Evolutionary conservation across 2,797 vertebrate genomes (phyloP), one percentile per base, ranked within the genome.

Genomic region (Selene dorsalis): DNA sequence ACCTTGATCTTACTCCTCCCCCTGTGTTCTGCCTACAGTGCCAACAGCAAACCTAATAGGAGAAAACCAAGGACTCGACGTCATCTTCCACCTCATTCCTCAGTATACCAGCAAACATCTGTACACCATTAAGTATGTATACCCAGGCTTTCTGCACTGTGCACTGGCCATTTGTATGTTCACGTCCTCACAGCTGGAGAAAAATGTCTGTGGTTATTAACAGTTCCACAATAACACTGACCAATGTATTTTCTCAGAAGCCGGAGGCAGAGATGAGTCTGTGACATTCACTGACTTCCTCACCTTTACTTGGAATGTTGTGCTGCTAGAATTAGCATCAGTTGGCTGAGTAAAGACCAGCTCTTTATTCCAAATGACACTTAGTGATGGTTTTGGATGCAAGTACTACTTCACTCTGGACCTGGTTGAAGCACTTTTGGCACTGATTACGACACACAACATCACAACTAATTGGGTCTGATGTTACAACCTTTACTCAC

Each of bases 31-130:
- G 10, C n/a, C 74, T 10, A 32, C 83, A 98, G 97, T 96, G 82
- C 92, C 95, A 63, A 93, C 93, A 0, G 96, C 95, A 79, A 93
- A 95, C 53, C 88, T 95, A 17, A 92, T 98, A 56, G 97, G 96
- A 48, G 90, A 95, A 83, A 97, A 96, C 53, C 93, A 95, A 76
- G 96, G 96, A 0, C 92, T 97, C 91, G 96, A 98, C 26, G 84
- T 96, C 66, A 93, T 97, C 83, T 96, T 97, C 92, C 87, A 86
- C 63, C 94, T 96, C 82, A 95, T 98, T 84, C 92, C 95, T 47
- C 95, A 94, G 6, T 96, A 96, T 60, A 95, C 94, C 80, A 93
- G 85, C 85, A 95, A 91, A 75, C 90, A 92, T 48, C 80, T 94
- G 59, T 92, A 80, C 73, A 92, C 92, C 4, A 91, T 96, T 91